Base-by-base conservation (phyloP, 2,113 vertebrate species). In the Sardina pilchardus region DNA sequence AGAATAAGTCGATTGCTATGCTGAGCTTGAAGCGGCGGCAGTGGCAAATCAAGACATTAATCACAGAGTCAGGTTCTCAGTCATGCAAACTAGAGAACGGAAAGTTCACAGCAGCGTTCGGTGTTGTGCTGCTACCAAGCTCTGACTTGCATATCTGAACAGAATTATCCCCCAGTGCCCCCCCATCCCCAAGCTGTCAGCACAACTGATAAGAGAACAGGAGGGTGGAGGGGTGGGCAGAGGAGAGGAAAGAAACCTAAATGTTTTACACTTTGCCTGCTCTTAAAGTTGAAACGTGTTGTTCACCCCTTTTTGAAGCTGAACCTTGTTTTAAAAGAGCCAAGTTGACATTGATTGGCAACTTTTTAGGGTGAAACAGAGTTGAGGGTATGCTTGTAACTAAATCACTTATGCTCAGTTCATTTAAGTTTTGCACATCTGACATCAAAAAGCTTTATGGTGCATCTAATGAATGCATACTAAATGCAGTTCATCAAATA, bases 11-110 rank as follows among this genome's bases (percentile, higher is more conserved):
- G 0, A 63, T 63, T n/a, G 21, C 21, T 47, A 26, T 21, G 59
- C 42, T 34, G 42, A 59, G 17, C 21, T 84, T 44, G 67, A 71
- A 63, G 56, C 21, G 14, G 50, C 0, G 9, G 30, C 42, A 12
- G 24, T 45, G 47, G 50, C 43, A 30, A 47, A 84, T 67, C 44
- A 84, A 84, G 83, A 84, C 75, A 17, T 80, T 75, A 85, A 80
- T 80, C 63, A 63, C 42, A 75, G 67, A 44, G 59, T 75, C 30
- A 43, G 47, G 71, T 75, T 85, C 39, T 44, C 84, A 36, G 67
- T 50, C 48, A 39, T 34, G 63, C 75, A 80, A 50, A 71, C 67
- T 47, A 48, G 21, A 78, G 43, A 67, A 17, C 84, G 48, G 43
- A 36, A 8, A 14, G 43, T 84, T 67, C n/a, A 34, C 1, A 26